These are phyloP conservation scores for Ispidina lecontei DNA, from an alignment of 2,797 vertebrate genomes.

Conservation along the genomic window DNA sequence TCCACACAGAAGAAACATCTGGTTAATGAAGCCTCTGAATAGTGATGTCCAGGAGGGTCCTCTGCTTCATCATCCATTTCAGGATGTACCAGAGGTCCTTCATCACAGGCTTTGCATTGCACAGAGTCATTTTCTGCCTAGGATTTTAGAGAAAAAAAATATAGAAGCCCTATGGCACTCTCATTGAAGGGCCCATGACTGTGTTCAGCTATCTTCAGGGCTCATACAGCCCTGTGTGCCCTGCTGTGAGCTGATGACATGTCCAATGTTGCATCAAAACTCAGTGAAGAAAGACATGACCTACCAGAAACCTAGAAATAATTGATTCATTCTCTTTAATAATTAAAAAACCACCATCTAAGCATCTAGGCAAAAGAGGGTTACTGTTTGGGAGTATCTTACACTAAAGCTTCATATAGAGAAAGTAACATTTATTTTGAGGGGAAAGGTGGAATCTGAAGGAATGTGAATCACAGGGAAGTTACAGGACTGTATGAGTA, in stretches of 20 bases:
- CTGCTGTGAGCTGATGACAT: not conserved
- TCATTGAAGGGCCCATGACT: not conserved
- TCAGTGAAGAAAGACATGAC: not conserved
- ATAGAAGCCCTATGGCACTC: not conserved
- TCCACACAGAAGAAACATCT: not conserved
- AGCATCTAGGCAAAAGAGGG: not conserved
- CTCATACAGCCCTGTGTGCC: not conserved
- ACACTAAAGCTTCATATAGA: not conserved
- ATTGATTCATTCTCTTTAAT: conserved; percentile 18
- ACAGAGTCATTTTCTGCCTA: not conserved
- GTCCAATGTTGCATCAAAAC: not conserved
- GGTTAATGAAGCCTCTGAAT: not conserved
- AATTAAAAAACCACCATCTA: not conserved
- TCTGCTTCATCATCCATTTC: not conserved
- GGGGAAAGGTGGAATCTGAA: not conserved
- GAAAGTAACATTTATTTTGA: not conserved
- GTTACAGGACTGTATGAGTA: not conserved
- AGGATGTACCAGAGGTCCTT: not conserved
- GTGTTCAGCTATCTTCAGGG: not conserved
- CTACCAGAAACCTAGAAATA: conserved; percentile 13
- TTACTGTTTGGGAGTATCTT: not conserved
- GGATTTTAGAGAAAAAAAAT: not conserved
- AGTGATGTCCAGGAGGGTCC: not conserved
- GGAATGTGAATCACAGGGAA: not conserved
- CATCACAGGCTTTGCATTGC: not conserved